Percentiles rank a stretch among this genome's conserved stretches.
Conservation (phyloP, 2,888 invertebrate genomes). For the Argyresthia goedartella region DNA sequence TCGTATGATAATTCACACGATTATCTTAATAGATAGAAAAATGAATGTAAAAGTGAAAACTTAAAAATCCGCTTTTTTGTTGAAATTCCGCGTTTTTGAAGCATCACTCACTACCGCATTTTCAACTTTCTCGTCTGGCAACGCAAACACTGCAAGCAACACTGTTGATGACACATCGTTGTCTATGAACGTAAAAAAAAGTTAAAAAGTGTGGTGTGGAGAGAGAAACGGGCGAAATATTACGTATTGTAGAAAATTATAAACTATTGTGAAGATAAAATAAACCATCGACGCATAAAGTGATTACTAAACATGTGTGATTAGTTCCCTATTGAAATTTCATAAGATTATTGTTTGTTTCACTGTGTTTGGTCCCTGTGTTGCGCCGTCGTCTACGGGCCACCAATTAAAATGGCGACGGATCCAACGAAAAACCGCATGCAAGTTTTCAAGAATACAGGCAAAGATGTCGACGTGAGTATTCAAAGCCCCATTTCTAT, state of each 20-base stretch:
- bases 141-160: neutral
- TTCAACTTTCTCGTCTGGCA: too few relatives aligned
- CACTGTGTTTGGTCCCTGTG: constrained; percentile 51
- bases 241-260: constrained; percentile 52
- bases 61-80: too few relatives aligned
- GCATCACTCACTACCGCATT: too few relatives aligned
- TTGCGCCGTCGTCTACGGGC: constrained; percentile 37
- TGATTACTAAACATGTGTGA: constrained; percentile 55
- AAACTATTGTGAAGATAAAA: constrained; percentile 38
- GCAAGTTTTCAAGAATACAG: constrained; percentile 98
- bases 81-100: too few relatives aligned
- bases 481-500: constrained; percentile 12
- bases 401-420: constrained; percentile 79
- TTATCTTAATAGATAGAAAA: too few relatives aligned
- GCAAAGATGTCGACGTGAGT: constrained; percentile 99
- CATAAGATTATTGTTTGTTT: constrained; percentile 58
- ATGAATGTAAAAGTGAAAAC: too few relatives aligned
- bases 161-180: neutral
- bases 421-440: constrained; percentile 86
- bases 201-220: constrained; percentile 26
- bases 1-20: too few relatives aligned
- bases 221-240: constrained; percentile 36
- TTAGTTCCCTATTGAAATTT: constrained; percentile 42
- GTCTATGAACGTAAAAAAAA: neutral
- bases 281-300: constrained; percentile 48